Evolutionary conservation across 2,888 invertebrate species (phyloP).

Genomic region (Monopis laevigella): DNA sequence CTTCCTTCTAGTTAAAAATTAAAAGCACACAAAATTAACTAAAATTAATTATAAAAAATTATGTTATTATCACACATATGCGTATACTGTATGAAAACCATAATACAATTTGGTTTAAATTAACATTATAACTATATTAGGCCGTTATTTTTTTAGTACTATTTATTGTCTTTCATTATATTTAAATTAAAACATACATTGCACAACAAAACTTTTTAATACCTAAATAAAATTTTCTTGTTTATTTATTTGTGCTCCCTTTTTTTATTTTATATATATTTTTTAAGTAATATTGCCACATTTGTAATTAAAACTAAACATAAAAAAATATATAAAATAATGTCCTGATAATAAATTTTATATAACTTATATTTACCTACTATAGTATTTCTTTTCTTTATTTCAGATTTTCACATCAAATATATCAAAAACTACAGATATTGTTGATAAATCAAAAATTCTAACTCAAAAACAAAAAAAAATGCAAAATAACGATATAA

Average conservation of each 20-base stretch:
- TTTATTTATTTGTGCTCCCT: background rate
- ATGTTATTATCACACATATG: background rate
- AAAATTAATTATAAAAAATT: conserved; percentile 5
- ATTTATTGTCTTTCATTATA: background rate
- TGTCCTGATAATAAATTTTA: background rate
- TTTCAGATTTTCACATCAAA: too few species aligned
- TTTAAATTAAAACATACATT: too few species aligned
- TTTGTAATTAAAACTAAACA: too few species aligned
- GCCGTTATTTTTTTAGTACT: background rate
- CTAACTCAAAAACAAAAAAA: too few species aligned
- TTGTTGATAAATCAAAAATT: too few species aligned
- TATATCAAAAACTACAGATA: too few species aligned
- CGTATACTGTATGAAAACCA: background rate
- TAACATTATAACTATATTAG: background rate
- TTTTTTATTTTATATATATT: background rate
- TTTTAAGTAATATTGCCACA: background rate
- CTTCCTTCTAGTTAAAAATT: background rate
- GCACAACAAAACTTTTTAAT: background rate
- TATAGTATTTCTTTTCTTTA: too few species aligned
- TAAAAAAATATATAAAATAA: too few species aligned
- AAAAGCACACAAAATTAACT: too few species aligned
- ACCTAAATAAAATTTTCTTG: background rate
- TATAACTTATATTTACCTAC: too few species aligned
- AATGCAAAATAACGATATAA: too few species aligned
- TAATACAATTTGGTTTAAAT: background rate